These are phyloP conservation scores for Copsychus sechellarum DNA, from an alignment of 2,113 vertebrate species.

Conservation along the genomic window DNA sequence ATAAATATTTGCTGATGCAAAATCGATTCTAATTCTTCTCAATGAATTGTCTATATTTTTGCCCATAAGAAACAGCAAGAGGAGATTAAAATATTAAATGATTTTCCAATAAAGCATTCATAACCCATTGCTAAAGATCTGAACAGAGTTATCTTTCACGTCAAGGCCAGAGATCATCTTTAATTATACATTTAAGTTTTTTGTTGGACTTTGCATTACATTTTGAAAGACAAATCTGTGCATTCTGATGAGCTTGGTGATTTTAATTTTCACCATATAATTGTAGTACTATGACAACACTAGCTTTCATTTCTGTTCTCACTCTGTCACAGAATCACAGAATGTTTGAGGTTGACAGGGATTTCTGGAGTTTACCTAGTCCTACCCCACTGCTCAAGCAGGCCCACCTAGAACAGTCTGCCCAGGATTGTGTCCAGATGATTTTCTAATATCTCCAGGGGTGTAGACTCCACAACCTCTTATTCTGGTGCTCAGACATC, in stretches of 20 bases:
- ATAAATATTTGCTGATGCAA: background rate
- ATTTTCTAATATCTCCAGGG: background rate
- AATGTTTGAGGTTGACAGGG: background rate
- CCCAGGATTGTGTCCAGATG: background rate
- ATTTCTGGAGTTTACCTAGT: background rate
- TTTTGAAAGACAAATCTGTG: background rate
- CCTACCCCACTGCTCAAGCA: background rate
- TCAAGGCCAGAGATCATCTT: background rate
- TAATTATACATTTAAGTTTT: background rate
- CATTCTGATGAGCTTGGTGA: background rate
- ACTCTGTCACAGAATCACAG: background rate
- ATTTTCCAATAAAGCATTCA: background rate
- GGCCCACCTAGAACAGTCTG: background rate
- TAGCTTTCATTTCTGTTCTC: background rate
- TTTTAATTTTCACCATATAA: background rate
- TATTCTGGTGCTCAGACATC: background rate
- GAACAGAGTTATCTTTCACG: background rate
- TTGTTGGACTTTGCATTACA: background rate
- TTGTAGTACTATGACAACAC: background rate
- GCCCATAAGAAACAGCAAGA: background rate
- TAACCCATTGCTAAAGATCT: background rate
- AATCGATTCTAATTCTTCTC: background rate
- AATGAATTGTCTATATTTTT: background rate
- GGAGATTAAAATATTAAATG: background rate
- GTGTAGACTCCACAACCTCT: background rate